Percentiles rank a stretch among this genome's conserved stretches.
Evolutionary conservation across 2,113 vertebrate species (phyloP).

Genomic region (Thamnaconus septentrionalis): DNA sequence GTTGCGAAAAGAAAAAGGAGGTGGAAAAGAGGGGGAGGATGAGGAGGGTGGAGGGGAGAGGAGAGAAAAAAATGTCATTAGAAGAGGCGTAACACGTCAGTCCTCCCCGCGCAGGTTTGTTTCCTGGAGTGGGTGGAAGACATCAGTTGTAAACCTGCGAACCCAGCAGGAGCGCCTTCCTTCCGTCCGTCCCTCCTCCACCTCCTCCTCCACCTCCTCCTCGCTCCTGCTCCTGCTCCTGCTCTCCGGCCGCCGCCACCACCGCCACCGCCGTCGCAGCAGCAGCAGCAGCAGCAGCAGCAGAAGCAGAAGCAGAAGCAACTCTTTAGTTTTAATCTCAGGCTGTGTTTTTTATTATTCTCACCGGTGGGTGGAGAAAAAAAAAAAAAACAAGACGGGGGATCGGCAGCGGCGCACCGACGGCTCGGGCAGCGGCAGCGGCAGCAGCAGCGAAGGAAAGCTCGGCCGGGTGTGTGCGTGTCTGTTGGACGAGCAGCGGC

Average conservation of each 20-base stretch:
- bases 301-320: too few relatives aligned
- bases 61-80: slow-evolving; percentile 95
- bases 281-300: too few relatives aligned
- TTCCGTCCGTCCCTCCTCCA: slow-evolving; percentile 92
- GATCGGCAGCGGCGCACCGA: too few relatives aligned
- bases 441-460: too few relatives aligned
- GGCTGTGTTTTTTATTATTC: too few relatives aligned
- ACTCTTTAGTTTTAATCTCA: too few relatives aligned
- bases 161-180: slow-evolving; percentile 89
- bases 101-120: slow-evolving; percentile 97
- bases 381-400: too few relatives aligned
- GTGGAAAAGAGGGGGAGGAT: slow-evolving; percentile 80
- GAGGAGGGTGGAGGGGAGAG: too few relatives aligned
- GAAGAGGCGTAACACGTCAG: slow-evolving; percentile 99
- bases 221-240: slow-evolving; percentile 79
- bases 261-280: neutral
- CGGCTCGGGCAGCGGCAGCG: too few relatives aligned
- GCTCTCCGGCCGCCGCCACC: slow-evolving; percentile 84
- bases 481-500: too few relatives aligned
- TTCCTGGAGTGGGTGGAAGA: slow-evolving; percentile 99
- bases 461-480: too few relatives aligned
- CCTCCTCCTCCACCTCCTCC: slow-evolving; percentile 72
- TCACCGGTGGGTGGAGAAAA: too few relatives aligned
- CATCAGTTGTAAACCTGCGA: slow-evolving; percentile 98
- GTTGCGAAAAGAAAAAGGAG: slow-evolving; percentile 89